Evolutionary conservation across 2,888 invertebrate genomes (phyloP).

Genomic region (Polydrusus cervinus): DNA sequence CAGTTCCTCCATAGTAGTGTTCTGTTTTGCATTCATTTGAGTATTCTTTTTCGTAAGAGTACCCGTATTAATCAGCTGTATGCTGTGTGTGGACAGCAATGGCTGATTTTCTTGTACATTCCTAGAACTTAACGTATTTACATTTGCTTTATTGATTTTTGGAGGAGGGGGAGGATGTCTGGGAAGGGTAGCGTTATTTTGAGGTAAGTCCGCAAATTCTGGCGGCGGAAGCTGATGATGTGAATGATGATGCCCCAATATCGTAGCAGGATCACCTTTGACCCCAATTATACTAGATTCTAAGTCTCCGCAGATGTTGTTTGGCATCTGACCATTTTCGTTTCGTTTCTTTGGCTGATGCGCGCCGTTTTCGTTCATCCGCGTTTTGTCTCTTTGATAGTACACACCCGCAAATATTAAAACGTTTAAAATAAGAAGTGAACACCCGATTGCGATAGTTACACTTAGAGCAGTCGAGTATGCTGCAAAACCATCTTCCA

Average conservation of each 20-base stretch:
- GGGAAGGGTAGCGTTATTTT: slow-evolving; percentile 82
- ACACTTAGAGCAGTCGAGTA: slow-evolving; percentile 94
- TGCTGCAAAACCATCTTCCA: slow-evolving; percentile 90
- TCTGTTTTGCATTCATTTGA: slow-evolving; percentile 76
- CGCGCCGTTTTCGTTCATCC: slow-evolving; percentile 76
- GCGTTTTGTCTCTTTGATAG: slow-evolving; percentile 91
- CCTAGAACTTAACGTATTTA: slow-evolving; percentile 73
- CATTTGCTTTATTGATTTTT: slow-evolving; percentile 78
- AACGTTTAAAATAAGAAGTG: slow-evolving; percentile 91
- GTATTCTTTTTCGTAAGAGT: slow-evolving; percentile 86
- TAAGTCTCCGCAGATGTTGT: slow-evolving; percentile 90
- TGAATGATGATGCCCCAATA: slow-evolving; percentile 84
- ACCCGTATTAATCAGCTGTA: slow-evolving; percentile 85
- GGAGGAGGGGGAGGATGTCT: slow-evolving; percentile 82
- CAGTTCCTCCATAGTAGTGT: slow-evolving; percentile 83
- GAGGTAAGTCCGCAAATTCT: slow-evolving; percentile 87
- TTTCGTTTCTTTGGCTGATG: slow-evolving; percentile 80
- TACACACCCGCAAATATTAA: slow-evolving; percentile 96
- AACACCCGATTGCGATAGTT: slow-evolving; percentile 95
- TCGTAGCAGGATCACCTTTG: slow-evolving; percentile 80
- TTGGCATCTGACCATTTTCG: slow-evolving; percentile 91
- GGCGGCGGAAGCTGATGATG: slow-evolving; percentile 87
- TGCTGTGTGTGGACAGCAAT: slow-evolving; percentile 82
- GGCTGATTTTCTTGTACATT: slow-evolving; percentile 79
- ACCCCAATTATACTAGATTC: slow-evolving; percentile 74